phyloP scores from a whole-genome alignment of 2,888 invertebrate genomes.

The Scotopteryx bipunctaria region DNA sequence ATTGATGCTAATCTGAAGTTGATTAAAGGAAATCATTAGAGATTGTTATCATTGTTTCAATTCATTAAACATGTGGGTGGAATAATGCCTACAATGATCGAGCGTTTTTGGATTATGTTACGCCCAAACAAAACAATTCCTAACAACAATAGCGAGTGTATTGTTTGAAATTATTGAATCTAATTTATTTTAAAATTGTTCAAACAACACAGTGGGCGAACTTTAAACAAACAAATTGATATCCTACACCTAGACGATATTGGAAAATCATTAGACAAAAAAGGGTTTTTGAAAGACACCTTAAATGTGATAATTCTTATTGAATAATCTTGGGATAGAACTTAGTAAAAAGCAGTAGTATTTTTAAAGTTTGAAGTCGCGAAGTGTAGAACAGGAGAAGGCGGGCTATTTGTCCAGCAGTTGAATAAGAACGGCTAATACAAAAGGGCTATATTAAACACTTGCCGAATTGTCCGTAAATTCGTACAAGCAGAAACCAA shows the following conservation, averaged over 20 bases:
- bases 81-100: conserved; percentile 67
- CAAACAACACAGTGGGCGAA: conserved; percentile 59
- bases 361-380: no score
- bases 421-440: no score
- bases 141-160: conserved; percentile 66
- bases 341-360: background rate
- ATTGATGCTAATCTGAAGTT: conserved; percentile 25
- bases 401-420: no score
- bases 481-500: no score
- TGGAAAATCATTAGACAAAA: no score
- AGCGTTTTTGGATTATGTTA: conserved; percentile 62
- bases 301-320: no score
- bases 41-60: conserved; percentile 31
- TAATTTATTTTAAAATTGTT: conserved; percentile 61
- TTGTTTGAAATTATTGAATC: conserved; percentile 68
- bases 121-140: conserved; percentile 68
- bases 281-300: no score
- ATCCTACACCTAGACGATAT: background rate
- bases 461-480: no score
- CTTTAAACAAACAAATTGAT: conserved; percentile 24
- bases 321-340: no score
- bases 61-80: conserved; percentile 67
- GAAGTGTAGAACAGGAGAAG: no score
- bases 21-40: conserved; percentile 27
- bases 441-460: no score